Conservation (phyloP, 2,797 vertebrate genomes). For the Erethizon dorsatum region DNA sequence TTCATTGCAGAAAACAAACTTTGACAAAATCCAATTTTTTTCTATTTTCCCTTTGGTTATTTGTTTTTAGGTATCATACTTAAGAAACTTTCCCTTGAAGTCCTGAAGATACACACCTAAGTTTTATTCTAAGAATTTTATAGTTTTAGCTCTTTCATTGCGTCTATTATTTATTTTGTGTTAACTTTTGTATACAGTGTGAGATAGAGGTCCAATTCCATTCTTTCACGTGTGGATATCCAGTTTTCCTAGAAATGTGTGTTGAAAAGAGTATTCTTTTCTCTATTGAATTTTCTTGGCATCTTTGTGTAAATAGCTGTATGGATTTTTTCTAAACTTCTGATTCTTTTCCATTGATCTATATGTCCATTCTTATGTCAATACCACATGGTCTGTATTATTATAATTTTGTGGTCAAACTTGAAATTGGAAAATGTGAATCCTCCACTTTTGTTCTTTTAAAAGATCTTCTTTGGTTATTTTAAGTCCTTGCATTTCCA, state of each 20-base stretch:
- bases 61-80: neutral
- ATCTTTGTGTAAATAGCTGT: neutral
- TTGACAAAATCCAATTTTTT: neutral
- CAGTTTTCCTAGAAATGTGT: neutral
- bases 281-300: neutral
- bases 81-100: neutral
- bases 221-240: neutral
- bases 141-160: neutral
- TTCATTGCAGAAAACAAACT: neutral
- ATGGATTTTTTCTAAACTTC: neutral
- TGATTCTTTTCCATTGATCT: neutral
- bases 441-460: neutral
- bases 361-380: neutral
- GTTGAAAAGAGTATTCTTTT: neutral
- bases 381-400: neutral
- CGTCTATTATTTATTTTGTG: neutral
- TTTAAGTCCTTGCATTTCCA: neutral
- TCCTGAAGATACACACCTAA: neutral
- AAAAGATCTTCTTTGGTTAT: neutral
- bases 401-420: neutral
- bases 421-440: neutral
- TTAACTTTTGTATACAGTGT: neutral
- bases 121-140: neutral
- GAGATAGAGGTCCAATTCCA: neutral
- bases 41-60: neutral